A percentile compares a stretch with the other conserved stretches of the same genome.
These are phyloP conservation scores for Xenotilapia longispinis DNA, from an alignment of 2,113 vertebrate genomes.

Conservation along the genomic window DNA sequence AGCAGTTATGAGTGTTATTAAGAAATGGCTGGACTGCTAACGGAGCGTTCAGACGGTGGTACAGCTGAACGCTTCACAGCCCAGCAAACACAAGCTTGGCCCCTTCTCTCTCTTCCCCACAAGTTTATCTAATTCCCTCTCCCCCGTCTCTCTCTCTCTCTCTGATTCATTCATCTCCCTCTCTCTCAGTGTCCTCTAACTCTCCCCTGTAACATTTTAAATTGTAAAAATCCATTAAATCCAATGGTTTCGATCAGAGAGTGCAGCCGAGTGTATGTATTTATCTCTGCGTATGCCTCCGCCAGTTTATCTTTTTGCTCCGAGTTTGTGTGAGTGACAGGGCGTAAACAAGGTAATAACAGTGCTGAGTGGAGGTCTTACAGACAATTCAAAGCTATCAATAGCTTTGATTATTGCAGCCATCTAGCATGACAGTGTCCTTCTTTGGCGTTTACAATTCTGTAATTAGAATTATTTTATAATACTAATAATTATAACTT, in stretches of 20 bases:
- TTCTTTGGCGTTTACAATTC: neutral
- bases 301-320: neutral
- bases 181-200: conserved; percentile 18
- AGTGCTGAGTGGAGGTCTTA: neutral
- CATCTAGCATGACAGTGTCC: neutral
- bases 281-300: neutral
- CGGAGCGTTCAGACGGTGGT: conserved; percentile 12
- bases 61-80: conserved; percentile 35
- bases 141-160: neutral
- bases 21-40: conserved; percentile 30
- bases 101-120: neutral
- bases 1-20: conserved; percentile 45
- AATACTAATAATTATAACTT: neutral
- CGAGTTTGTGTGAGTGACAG: neutral
- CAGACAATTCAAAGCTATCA: neutral
- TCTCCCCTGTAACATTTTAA: conserved; percentile 18
- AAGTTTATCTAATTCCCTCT: conserved; percentile 11
- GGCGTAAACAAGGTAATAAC: conserved; percentile 49
- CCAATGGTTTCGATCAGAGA: conserved; percentile 20
- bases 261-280: neutral
- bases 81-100: conserved; percentile 22
- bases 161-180: neutral
- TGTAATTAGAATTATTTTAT: neutral
- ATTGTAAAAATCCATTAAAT: conserved; percentile 44
- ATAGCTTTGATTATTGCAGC: neutral